Conservation (phyloP, 2,888 invertebrate species). For the Aelia acuminata region DNA sequence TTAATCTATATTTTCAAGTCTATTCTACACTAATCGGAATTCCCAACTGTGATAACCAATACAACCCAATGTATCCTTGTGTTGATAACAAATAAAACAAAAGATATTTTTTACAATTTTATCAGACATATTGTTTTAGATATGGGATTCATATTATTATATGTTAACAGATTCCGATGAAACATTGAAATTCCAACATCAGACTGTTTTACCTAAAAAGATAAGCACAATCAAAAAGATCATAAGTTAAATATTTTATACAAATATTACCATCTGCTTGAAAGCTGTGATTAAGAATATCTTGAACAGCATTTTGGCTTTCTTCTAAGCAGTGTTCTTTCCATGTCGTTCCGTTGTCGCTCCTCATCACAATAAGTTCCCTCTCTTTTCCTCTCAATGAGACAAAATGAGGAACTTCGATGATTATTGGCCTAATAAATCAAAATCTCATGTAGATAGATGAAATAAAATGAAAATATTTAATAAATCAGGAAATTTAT, state of each 20-base stretch:
- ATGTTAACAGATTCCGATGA: no score
- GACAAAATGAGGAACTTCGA: conserved; percentile 98
- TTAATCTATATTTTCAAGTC: no score
- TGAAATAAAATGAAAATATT: not conserved
- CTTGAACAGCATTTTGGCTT: conserved; percentile 89
- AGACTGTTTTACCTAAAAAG: not conserved
- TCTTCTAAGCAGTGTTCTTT: conserved; percentile 92
- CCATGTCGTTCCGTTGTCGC: conserved; percentile 99
- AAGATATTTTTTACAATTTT: no score
- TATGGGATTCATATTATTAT: no score
- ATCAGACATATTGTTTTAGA: no score
- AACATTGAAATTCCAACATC: not conserved
- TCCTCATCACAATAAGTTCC: conserved; percentile 95
- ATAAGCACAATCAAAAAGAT: not conserved
- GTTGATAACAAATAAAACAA: no score
- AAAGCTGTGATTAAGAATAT: conserved; percentile 92
- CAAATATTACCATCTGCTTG: conserved; percentile 79
- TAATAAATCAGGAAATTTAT: not conserved
- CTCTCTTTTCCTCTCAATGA: conserved; percentile 93
- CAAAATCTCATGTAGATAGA: not conserved
- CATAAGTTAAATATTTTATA: not conserved
- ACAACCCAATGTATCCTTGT: no score
- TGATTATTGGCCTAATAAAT: conserved; percentile 83
- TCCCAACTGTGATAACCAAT: no score
- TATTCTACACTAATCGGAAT: no score